Evolutionary conservation across 2,797 vertebrate species (phyloP).

Genomic region (Tangara arthus): DNA sequence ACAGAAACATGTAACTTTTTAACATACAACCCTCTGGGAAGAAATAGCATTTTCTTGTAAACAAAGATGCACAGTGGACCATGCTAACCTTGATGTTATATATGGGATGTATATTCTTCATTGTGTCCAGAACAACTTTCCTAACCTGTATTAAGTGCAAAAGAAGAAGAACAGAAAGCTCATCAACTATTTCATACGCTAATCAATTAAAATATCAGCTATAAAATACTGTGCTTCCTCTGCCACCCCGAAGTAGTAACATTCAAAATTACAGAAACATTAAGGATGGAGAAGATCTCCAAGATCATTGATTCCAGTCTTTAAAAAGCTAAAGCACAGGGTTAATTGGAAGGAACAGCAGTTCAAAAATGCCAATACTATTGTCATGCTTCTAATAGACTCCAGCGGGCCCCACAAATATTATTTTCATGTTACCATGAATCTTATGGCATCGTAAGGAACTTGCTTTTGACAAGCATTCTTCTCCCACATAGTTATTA

Average conservation of each 20-base stretch:
- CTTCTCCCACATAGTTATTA: neutral
- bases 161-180: neutral
- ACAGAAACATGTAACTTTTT: neutral
- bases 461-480: neutral
- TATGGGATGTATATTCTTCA: slow-evolving; percentile 99
- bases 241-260: neutral
- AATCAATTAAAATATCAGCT: neutral
- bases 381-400: neutral
- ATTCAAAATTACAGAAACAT: neutral
- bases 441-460: neutral
- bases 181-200: neutral
- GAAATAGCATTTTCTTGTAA: neutral
- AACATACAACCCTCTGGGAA: neutral
- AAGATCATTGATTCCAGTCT: neutral
- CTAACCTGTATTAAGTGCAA: slow-evolving; percentile 81
- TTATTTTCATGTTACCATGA: neutral
- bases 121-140: slow-evolving; percentile 94
- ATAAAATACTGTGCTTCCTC: neutral
- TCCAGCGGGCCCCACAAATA: neutral
- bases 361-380: neutral
- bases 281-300: neutral
- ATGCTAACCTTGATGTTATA: slow-evolving; percentile 94
- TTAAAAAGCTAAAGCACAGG: neutral
- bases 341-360: neutral
- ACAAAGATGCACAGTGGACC: neutral